These are phyloP conservation scores for Dendrocincla fuliginosa DNA, from an alignment of 2,797 vertebrate species.

Conservation along the genomic window DNA sequence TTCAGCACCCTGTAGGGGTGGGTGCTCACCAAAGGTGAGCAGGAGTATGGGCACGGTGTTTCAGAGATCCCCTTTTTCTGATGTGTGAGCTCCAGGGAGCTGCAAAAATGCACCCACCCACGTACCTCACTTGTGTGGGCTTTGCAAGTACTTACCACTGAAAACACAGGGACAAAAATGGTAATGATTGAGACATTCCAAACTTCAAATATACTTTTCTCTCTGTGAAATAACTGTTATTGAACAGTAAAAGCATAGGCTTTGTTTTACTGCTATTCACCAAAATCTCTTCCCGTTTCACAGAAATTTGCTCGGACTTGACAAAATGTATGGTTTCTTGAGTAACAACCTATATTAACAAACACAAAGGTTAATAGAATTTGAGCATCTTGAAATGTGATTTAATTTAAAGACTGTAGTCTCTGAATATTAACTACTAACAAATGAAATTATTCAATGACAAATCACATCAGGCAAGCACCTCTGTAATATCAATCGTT, in stretches of 20 bases:
- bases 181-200: background rate
- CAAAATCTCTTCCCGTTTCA: background rate
- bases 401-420: conserved; percentile 56
- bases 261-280: background rate
- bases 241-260: background rate
- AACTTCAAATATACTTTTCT: background rate
- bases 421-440: conserved; percentile 50
- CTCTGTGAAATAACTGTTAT: background rate
- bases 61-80: background rate
- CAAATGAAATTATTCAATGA: conserved; percentile 63
- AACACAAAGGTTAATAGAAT: conserved; percentile 64
- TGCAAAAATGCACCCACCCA: fast-evolving
- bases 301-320: background rate
- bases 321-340: conserved; percentile 1
- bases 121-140: background rate
- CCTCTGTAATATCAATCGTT: conserved; percentile 8
- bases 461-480: conserved; percentile 33
- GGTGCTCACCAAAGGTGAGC: background rate
- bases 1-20: background rate
- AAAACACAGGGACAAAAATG: background rate
- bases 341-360: conserved; percentile 44
- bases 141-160: background rate
- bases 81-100: background rate
- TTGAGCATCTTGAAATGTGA: conserved; percentile 58
- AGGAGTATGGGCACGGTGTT: background rate